Evolutionary conservation across 2,888 invertebrate genomes (phyloP), one percentile per base, ranked within the genome.

Genomic region (Criorhina ranunculi): DNA sequence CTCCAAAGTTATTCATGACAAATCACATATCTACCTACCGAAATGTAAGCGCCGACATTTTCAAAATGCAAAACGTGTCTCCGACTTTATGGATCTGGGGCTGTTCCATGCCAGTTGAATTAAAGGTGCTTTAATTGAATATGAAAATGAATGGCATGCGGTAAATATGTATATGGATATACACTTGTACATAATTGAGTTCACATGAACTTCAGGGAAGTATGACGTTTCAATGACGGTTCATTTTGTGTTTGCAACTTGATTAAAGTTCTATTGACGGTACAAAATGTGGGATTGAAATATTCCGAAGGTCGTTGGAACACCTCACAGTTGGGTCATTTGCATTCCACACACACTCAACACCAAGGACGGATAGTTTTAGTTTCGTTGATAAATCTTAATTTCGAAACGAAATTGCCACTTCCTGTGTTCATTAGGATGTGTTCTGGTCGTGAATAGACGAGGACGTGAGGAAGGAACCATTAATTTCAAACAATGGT

Each of bases 91-190:
- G 1, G 6, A 15, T 7, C 42, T 55, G 8, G n/a, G n/a, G n/a
- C 24, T 24, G 24, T 24, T 49, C 19, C 33, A 42, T 51, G 15
- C 3, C 11, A 15, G 15, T 37, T 55, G 24, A 35, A 66, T 49
- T 51, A n/a, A 24, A 66, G 79, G 35, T 75, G 66, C 5, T 76
- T 76, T 69, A 80, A 80, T 80, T 80, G 60, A 80, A 80, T 76
- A 69, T 76, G 60, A 80, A 75, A 46, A 62, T 80, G 55, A 80
- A 76, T 76, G 62, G 60, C 62, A 60, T 62, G 53, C 75, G 46
- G 67, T 53, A 53, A 66, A 66, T 64, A 73, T 57, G 42, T 57
- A 11, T 11, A 24, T 1, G 12, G n/a, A n/a, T n/a, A n/a, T 29
- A 46, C 35, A 40, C 37, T 31, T 1, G 31, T 42, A 53, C 42